Evolutionary conservation across 2,888 invertebrate species (phyloP).

Genomic region (Yponomeuta evonymella): DNA sequence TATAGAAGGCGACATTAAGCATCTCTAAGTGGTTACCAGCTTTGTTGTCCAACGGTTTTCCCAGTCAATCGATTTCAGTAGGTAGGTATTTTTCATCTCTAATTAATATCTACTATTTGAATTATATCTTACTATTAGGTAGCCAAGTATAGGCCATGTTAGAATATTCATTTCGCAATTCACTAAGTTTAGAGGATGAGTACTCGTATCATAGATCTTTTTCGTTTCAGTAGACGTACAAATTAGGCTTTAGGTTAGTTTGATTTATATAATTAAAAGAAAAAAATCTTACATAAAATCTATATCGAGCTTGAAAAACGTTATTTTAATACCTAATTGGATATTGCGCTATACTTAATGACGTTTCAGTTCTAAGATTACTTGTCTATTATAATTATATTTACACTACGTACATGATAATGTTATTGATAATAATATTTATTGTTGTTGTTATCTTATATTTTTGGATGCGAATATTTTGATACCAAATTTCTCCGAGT

Average conservation of each 20-base stretch:
- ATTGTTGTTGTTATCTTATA: slow-evolving; percentile 69
- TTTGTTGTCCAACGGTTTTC: neutral
- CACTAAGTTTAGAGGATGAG: slow-evolving; percentile 73
- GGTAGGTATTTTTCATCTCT: neutral
- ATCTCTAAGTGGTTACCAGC: no score
- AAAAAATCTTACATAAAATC: slow-evolving; percentile 36
- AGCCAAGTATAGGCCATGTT: slow-evolving; percentile 7
- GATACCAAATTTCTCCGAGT: slow-evolving; percentile 57
- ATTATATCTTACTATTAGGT: neutral
- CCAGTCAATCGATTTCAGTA: neutral
- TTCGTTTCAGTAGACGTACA: slow-evolving; percentile 56
- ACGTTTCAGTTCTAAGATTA: slow-evolving; percentile 57
- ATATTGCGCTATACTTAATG: slow-evolving; percentile 64
- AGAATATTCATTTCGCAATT: slow-evolving; percentile 13
- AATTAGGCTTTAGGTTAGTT: slow-evolving; percentile 55
- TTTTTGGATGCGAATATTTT: slow-evolving; percentile 71
- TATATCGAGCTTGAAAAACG: slow-evolving; percentile 70
- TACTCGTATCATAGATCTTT: slow-evolving; percentile 51
- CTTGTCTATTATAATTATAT: slow-evolving; percentile 67
- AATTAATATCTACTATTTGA: neutral
- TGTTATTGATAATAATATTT: slow-evolving; percentile 65
- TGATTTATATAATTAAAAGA: slow-evolving; percentile 37
- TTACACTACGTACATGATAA: slow-evolving; percentile 71
- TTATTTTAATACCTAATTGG: slow-evolving; percentile 67
- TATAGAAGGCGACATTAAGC: neutral